phyloP scores from a whole-genome alignment of 2,113 vertebrate genomes.

The Hipposideros armiger region DNA sequence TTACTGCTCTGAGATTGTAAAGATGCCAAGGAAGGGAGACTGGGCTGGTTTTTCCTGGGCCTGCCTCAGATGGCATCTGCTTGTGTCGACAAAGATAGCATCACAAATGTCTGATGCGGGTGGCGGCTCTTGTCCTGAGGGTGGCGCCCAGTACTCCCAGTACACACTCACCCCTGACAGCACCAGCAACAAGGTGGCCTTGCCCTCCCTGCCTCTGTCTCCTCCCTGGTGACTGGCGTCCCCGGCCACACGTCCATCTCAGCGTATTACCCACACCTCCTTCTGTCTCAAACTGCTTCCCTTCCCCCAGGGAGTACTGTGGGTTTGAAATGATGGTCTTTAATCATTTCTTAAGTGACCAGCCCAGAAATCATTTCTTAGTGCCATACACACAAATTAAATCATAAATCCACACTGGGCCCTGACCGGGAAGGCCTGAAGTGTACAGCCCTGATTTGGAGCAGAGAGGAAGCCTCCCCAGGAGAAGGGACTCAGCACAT shows the following conservation, averaged over 20 bases:
- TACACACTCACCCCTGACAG: neutral
- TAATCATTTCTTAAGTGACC: conserved; percentile 86
- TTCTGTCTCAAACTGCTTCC: conserved; percentile 63
- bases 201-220: neutral
- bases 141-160: neutral
- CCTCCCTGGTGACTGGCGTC: neutral
- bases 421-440: conserved; percentile 44
- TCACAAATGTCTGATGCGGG: neutral
- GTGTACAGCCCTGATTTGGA: conserved; percentile 53
- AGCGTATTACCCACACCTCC: conserved; percentile 51
- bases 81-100: neutral
- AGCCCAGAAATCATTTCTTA: conserved; percentile 82
- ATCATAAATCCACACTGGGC: conserved; percentile 81
- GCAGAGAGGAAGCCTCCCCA: neutral
- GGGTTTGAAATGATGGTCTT: conserved; percentile 82
- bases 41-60: neutral
- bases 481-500: neutral
- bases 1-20: neutral
- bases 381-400: conserved; percentile 83
- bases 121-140: neutral
- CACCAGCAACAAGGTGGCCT: neutral
- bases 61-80: neutral
- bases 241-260: neutral
- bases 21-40: neutral
- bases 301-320: conserved; percentile 72